Conservation (phyloP, 2,113 vertebrate genomes). For the Podilymbus podiceps region DNA sequence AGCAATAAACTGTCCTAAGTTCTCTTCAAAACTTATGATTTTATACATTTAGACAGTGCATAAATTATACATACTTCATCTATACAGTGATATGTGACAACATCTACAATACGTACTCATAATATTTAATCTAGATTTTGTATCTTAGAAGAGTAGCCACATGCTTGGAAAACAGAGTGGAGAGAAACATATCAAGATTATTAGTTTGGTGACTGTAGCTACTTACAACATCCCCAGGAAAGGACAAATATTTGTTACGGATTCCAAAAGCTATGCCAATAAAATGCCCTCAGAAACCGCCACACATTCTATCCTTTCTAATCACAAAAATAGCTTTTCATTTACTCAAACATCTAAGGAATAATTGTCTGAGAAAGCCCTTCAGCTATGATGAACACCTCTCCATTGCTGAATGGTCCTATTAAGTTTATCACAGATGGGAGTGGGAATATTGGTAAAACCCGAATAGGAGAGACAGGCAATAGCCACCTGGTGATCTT, state of each 20-base stretch:
- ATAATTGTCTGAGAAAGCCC: neutral
- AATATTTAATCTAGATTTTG: neutral
- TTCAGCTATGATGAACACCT: neutral
- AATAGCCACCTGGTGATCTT: constrained; percentile 13
- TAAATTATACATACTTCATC: neutral
- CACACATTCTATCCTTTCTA: neutral
- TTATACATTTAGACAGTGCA: neutral
- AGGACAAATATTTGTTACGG: neutral
- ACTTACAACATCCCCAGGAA: neutral
- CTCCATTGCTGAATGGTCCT: neutral
- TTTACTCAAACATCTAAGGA: neutral
- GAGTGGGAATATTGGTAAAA: neutral
- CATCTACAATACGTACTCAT: accelerated
- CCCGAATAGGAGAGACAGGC: neutral
- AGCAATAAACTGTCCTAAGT: neutral
- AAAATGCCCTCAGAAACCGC: neutral
- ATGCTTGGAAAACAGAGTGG: neutral
- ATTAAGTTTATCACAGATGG: neutral
- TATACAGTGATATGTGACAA: accelerated
- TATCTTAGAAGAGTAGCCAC: neutral
- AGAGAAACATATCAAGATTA: neutral
- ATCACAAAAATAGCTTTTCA: neutral
- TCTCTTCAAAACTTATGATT: neutral
- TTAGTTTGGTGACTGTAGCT: neutral
- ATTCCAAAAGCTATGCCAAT: neutral